Base-by-base conservation (phyloP, 2,113 vertebrate genomes). In the Lophochroa leadbeateri region DNA sequence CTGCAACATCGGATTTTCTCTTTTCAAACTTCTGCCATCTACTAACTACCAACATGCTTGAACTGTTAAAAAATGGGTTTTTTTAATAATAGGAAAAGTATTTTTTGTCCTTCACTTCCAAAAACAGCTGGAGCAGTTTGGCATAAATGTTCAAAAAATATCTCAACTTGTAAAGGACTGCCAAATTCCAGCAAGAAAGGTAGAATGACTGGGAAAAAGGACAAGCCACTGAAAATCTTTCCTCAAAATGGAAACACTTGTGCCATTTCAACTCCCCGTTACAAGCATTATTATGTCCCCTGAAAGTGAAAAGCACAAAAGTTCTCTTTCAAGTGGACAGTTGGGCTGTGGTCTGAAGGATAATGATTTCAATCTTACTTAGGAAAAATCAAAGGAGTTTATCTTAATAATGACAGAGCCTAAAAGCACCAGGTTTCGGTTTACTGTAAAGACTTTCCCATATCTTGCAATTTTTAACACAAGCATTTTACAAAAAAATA, bases 171-270 rank as follows among this genome's bases (percentile, higher is more conserved):
- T 43, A 78, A 46, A 82, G 17, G 47, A 75, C 55, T 88, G 90
- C 76, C 82, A 91, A 94, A 93, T 96, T 94, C 90, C 72, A 91
- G 24, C 21, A 81, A 78, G 80, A 88, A 92, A 92, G 88, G 82
- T 92, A 91, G 90, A 97, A 91, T 0, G 15, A 87, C 52, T 71
- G 41, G 52, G 80, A 64, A 95, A 61, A 86, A 64, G 39, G 52
- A 94, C 52, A 91, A 96, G 39, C 27, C 69, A 82, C 82, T 61
- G 86, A 94, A 92, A 88, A 81, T 84, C 68, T 91, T 92, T 92
- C 70, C 90, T 96, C 71, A 96, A 96, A 93, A 96, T 88, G 86
- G 86, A 93, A 96, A 93, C 60, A 92, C 39, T 96, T 94, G 68
- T 87, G 86, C 76, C 90, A 82, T 86, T 92, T 94, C 31, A 76